A percentile compares a stretch with the other conserved stretches of the same genome.
Evolutionary conservation across 2,888 invertebrate species (phyloP).

Genomic region (Erebia palarica): DNA sequence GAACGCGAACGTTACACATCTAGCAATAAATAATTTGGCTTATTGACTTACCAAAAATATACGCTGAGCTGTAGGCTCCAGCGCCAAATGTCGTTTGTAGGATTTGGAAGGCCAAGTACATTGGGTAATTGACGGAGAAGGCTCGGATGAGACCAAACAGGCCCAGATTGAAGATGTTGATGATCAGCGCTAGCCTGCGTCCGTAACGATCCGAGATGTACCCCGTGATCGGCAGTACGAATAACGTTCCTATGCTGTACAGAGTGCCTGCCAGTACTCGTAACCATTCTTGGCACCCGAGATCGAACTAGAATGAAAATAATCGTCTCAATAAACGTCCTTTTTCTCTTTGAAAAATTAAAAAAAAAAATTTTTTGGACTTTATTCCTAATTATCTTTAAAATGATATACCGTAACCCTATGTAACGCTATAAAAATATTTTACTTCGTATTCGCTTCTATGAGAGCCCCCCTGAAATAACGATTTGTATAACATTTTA

Average conservation of each 20-base stretch:
- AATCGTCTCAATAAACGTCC: conserved; percentile 27
- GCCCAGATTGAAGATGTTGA: conserved; percentile 66
- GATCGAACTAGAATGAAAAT: conserved; percentile 64
- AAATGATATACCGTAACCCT: no score
- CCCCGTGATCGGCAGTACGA: conserved; percentile 83
- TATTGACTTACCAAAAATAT: conserved; percentile 43
- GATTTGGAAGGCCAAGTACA: conserved; percentile 66
- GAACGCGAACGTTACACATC: no score
- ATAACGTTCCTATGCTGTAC: conserved; percentile 83
- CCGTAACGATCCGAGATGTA: conserved; percentile 85
- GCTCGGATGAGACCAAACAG: conserved; percentile 66
- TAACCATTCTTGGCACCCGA: conserved; percentile 83
- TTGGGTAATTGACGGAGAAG: conserved; percentile 73
- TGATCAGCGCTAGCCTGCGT: conserved; percentile 71
- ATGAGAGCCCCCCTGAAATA: no score
- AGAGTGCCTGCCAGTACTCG: conserved; percentile 84
- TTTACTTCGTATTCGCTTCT: no score
- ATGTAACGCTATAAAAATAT: no score
- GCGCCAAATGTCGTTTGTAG: conserved; percentile 64
- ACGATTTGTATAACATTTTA: no score
- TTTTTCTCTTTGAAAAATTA: no score
- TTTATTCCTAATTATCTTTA: no score
- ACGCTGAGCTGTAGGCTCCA: conserved; percentile 66
- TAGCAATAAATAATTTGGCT: no score
- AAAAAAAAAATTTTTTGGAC: no score